Percentiles rank a stretch among this genome's conserved stretches.
Conservation (phyloP, 2,113 vertebrate genomes). For the Parus major region DNA sequence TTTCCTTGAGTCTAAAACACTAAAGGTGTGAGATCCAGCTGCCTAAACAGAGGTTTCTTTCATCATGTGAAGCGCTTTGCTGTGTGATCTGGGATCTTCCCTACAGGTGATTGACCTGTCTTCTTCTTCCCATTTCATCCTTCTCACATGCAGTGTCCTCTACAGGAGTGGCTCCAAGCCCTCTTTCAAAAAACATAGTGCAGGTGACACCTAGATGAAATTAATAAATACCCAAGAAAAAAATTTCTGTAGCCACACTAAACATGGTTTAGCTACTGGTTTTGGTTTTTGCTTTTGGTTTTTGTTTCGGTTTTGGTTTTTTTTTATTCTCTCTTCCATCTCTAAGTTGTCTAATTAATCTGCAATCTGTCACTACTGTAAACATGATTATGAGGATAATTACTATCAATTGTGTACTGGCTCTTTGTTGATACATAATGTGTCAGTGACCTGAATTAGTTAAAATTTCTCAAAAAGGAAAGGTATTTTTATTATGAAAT, state of each 20-base stretch:
- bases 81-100: background rate
- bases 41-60: background rate
- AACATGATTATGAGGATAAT: background rate
- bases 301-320: background rate
- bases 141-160: fast-evolving
- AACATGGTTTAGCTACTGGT: background rate
- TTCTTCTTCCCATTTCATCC: background rate
- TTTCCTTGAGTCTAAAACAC: background rate
- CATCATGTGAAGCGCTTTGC: background rate
- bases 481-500: background rate
- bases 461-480: background rate
- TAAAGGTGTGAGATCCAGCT: background rate
- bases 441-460: background rate
- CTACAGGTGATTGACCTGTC: background rate
- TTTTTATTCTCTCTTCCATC: background rate
- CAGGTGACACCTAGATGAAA: background rate
- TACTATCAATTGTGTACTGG: background rate
- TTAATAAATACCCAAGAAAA: background rate
- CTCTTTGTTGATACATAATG: background rate
- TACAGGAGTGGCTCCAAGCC: background rate
- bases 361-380: background rate
- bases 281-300: background rate
- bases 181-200: background rate
- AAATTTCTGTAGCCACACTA: background rate
- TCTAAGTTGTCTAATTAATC: background rate